Evolutionary conservation across 2,888 invertebrate species (phyloP).

Genomic region (Drosophila monieri): DNA sequence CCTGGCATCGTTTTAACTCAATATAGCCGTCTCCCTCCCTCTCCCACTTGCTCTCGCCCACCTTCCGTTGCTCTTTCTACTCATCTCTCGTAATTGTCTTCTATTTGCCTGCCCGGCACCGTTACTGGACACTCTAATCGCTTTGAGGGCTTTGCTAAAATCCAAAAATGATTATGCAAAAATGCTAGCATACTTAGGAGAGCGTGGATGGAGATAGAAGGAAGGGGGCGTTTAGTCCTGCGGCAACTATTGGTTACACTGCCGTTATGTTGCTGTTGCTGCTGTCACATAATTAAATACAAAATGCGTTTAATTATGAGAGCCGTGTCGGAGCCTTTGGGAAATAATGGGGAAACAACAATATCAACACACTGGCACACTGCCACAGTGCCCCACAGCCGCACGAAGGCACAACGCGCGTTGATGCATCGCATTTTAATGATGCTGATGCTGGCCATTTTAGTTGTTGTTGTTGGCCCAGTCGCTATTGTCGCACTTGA

Average conservation of each 20-base stretch:
- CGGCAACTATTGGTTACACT: constrained; percentile 2
- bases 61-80: not conserved
- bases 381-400: constrained; percentile 1
- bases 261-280: not conserved
- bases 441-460: constrained; percentile 26
- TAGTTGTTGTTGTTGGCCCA: constrained; percentile 3
- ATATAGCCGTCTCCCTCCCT: not conserved
- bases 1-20: constrained; percentile 15
- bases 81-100: not conserved
- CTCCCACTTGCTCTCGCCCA: not conserved
- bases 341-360: constrained; percentile 62
- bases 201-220: not conserved
- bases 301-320: constrained; percentile 76
- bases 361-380: constrained; percentile 31
- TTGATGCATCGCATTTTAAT: constrained; percentile 55
- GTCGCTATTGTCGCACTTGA: constrained; percentile 1
- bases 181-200: constrained; percentile 1
- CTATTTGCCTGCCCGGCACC: not conserved
- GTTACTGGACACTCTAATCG: constrained; percentile 30
- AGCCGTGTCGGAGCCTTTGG: constrained; percentile 52
- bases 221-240: not conserved
- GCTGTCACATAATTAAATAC: constrained; percentile 71
- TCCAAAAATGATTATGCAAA: constrained; percentile 41
- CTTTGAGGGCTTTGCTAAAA: constrained; percentile 28
- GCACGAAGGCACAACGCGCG: constrained; percentile 13